Percentiles rank a stretch among this genome's conserved stretches.
Conservation (phyloP, 2,113 vertebrate species). For the Bubalus kerabau region DNA sequence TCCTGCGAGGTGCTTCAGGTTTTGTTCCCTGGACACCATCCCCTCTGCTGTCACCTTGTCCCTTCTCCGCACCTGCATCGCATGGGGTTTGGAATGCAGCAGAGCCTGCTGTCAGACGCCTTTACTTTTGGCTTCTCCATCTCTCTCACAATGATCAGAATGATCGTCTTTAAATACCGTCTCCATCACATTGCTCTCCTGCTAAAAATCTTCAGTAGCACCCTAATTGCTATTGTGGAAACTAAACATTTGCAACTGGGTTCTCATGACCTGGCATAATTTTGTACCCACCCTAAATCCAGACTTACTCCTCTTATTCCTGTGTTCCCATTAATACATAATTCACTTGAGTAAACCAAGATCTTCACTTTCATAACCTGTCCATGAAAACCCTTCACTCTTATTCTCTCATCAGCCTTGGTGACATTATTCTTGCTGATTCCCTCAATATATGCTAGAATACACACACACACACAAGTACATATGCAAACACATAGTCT, state of each 20-base stretch:
- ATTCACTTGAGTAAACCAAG: not conserved
- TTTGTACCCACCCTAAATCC: not conserved
- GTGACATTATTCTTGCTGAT: not conserved
- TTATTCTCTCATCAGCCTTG: not conserved
- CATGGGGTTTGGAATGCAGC: not conserved
- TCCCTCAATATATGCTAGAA: not conserved
- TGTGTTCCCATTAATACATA: not conserved
- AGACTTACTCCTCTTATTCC: not conserved
- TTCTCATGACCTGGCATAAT: not conserved
- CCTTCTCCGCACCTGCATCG: not conserved
- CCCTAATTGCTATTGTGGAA: not conserved
- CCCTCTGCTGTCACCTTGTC: not conserved
- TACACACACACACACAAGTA: not conserved
- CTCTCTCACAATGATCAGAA: not conserved
- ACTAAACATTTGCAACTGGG: not conserved
- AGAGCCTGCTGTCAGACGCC: not conserved
- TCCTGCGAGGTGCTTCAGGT: constrained; percentile 39
- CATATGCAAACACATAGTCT: not conserved
- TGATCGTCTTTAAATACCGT: not conserved
- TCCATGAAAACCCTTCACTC: not conserved
- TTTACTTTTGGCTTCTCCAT: not conserved
- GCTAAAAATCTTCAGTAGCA: not conserved
- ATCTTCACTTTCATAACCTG: not conserved
- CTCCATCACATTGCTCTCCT: not conserved
- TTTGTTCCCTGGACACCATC: not conserved